Percentiles rank a stretch among this genome's conserved stretches.
Conservation (phyloP, 1,140 invertebrate genomes). For the Megalonaias nervosa region DNA sequence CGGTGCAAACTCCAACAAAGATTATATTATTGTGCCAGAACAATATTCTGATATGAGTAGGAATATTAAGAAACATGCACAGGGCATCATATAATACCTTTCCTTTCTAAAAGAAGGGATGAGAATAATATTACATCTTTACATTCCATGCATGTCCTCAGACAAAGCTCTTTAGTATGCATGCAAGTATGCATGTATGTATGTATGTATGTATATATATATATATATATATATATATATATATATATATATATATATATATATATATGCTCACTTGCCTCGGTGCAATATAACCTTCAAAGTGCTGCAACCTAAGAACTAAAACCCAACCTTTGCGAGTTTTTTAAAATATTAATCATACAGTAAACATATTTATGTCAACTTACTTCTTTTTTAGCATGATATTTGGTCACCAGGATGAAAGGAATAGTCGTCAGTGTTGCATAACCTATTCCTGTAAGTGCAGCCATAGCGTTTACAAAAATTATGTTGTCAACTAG, state of each 20-base stretch:
- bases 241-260: too few relatives aligned
- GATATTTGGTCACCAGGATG: slow-evolving; percentile 72
- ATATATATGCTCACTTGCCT: too few relatives aligned
- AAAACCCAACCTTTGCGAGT: not conserved
- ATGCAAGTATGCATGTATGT: too few relatives aligned
- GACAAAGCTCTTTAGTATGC: not conserved
- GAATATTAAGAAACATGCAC: too few relatives aligned
- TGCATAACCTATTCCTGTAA: slow-evolving; percentile 73
- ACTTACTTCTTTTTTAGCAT: slow-evolving; percentile 70
- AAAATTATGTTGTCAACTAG: slow-evolving; percentile 64
- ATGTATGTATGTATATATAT: too few relatives aligned
- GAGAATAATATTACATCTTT: not conserved
- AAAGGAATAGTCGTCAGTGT: slow-evolving; percentile 73
- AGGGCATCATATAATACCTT: not conserved
- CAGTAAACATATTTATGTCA: not conserved
- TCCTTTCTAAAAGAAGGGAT: not conserved
- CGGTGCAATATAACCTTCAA: too few relatives aligned
- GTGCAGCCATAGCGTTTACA: slow-evolving; percentile 69
- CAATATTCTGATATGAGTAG: too few relatives aligned
- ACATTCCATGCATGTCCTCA: not conserved
- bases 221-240: too few relatives aligned
- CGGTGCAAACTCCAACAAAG: too few relatives aligned
- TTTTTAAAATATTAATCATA: not conserved
- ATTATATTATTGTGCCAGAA: too few relatives aligned
- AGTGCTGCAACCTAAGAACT: too few relatives aligned